Conservation (phyloP, 2,888 invertebrate species). For the Hirtodrosophila trivittata region DNA sequence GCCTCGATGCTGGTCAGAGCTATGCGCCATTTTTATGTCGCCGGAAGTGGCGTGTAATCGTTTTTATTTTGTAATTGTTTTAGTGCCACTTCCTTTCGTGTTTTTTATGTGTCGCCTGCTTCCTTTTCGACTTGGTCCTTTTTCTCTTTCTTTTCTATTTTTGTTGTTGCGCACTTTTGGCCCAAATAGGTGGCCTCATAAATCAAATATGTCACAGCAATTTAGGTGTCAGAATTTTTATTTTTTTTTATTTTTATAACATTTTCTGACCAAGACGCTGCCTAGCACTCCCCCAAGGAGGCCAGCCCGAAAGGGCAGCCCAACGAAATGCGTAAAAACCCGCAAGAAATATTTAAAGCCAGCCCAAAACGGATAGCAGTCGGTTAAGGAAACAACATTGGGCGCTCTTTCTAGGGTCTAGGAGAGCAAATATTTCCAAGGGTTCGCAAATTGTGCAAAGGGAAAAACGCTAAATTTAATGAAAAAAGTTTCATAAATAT, state of each 20-base stretch:
- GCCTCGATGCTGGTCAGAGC: constrained; percentile 43
- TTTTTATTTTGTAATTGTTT: constrained; percentile 80
- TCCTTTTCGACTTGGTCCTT: constrained; percentile 44
- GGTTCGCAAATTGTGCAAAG: constrained; percentile 51
- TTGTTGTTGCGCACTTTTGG: constrained; percentile 70
- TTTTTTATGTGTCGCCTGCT: constrained; percentile 72
- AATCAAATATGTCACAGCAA: constrained; percentile 80
- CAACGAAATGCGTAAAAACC: constrained; percentile 74
- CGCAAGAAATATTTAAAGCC: constrained; percentile 61
- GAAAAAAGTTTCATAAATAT: constrained; percentile 80
- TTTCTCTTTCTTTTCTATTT: constrained; percentile 39
- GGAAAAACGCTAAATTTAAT: constrained; percentile 72
- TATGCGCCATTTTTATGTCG: constrained; percentile 77
- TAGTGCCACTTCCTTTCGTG: constrained; percentile 80
- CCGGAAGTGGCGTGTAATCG: constrained; percentile 79
- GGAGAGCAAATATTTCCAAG: constrained; percentile 56
- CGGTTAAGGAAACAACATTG: constrained; percentile 41
- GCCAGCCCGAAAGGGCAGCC: constrained; percentile 41
- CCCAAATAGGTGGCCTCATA: constrained; percentile 80
- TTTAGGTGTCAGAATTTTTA: constrained; percentile 80
- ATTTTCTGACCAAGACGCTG: constrained; percentile 58
- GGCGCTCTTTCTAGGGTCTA: background rate
- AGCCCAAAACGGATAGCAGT: constrained; percentile 27
- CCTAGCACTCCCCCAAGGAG: constrained; percentile 24
- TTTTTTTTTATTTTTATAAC: constrained; percentile 77